Evolutionary conservation across 2,888 invertebrate genomes (phyloP).

Genomic region (Cephus runcator): DNA sequence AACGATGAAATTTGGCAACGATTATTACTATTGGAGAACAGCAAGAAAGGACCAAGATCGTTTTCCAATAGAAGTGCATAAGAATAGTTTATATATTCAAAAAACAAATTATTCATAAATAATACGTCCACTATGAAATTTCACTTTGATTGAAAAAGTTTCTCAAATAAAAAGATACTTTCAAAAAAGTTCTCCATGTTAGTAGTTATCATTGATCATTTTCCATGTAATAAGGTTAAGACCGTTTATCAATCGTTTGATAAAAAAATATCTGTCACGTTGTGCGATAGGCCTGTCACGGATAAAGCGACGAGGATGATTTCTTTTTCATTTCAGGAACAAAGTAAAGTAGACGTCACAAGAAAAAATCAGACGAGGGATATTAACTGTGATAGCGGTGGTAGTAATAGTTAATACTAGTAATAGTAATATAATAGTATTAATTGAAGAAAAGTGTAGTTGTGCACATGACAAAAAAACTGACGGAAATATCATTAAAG

Average conservation of each 20-base stretch:
- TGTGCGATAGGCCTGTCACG: conserved; percentile 26
- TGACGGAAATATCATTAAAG: conserved; percentile 14
- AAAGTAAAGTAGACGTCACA: background rate
- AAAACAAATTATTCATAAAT: background rate
- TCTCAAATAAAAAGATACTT: background rate
- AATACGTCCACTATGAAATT: background rate
- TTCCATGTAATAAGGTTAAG: background rate
- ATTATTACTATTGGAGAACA: background rate
- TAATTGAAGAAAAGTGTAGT: conserved; percentile 14
- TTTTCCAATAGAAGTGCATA: background rate
- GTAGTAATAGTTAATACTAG: background rate
- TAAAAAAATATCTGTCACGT: background rate
- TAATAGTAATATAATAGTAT: conserved; percentile 1
- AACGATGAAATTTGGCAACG: background rate
- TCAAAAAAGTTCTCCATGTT: background rate
- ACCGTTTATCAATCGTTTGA: background rate
- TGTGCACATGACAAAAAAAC: conserved; percentile 45
- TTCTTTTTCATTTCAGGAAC: background rate
- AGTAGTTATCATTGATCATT: background rate
- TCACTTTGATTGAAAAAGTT: background rate
- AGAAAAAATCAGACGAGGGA: background rate
- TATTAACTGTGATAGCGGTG: background rate
- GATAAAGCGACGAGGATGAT: conserved; percentile 13
- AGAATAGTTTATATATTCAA: background rate
- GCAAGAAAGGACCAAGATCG: background rate